These are phyloP conservation scores for Microctonus hyperodae DNA, from an alignment of 2,888 invertebrate species.

Conservation along the genomic window DNA sequence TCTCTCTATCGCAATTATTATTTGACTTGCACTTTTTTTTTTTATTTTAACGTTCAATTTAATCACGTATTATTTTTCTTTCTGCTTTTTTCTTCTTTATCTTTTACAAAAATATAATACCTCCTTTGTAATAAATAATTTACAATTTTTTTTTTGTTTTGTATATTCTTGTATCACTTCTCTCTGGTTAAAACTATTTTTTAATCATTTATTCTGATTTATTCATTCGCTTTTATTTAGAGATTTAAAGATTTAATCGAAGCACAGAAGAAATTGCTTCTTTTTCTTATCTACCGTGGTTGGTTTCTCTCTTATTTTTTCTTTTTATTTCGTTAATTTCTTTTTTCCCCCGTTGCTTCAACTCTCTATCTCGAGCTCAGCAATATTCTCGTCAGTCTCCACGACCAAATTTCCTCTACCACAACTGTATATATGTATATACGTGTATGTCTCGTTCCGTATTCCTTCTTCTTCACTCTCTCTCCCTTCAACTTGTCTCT, in stretches of 20 bases:
- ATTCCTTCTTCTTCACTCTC: constrained; percentile 22
- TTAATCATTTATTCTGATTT: background rate
- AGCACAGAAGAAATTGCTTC: background rate
- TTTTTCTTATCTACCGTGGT: background rate
- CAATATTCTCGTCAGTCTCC: constrained; percentile 3
- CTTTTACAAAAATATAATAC: constrained; percentile 53
- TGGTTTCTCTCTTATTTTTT: background rate
- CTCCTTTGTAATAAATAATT: constrained; percentile 48
- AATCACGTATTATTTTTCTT: background rate
- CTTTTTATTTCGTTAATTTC: background rate
- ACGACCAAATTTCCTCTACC: constrained; percentile 6
- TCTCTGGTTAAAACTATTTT: too few relatives aligned
- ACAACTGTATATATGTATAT: background rate
- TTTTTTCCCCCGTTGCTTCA: background rate
- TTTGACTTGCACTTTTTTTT: too few relatives aligned
- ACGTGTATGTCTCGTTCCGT: constrained; percentile 20
- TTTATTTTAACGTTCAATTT: too few relatives aligned
- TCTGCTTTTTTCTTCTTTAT: background rate
- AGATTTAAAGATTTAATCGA: too few relatives aligned
- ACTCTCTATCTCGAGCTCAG: background rate
- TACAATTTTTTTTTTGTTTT: constrained; percentile 42
- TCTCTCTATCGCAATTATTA: too few relatives aligned
- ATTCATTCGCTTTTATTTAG: background rate
- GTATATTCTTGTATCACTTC: background rate
- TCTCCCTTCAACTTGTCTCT: constrained; percentile 6